Evolutionary conservation across 2,113 vertebrate species (phyloP).

Genomic region (Aegithalos caudatus): DNA sequence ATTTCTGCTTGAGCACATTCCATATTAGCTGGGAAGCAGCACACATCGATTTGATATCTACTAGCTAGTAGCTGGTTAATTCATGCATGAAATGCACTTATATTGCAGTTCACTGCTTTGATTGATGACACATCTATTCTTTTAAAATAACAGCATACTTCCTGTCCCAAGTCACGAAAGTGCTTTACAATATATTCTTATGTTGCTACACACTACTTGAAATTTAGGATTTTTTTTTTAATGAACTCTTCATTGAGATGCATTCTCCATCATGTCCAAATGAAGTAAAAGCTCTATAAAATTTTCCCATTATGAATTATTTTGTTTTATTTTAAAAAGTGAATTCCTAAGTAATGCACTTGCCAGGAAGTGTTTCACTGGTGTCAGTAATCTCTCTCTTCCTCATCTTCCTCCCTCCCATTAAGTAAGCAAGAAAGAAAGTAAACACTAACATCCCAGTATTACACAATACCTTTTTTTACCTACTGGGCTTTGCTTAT

Average conservation of each 20-base stretch:
- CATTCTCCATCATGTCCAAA: background rate
- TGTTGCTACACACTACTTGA: background rate
- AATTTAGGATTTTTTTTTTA: background rate
- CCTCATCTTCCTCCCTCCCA: background rate
- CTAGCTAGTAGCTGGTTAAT: conserved; percentile 18
- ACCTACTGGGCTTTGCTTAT: background rate
- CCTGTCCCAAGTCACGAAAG: background rate
- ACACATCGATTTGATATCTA: background rate
- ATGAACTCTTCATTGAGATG: background rate
- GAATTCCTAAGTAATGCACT: background rate
- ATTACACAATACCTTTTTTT: background rate
- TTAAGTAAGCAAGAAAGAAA: background rate
- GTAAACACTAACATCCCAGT: background rate
- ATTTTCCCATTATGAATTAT: background rate
- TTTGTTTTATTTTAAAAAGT: background rate
- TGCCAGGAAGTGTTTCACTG: background rate
- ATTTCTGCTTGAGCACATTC: background rate
- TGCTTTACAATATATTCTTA: background rate
- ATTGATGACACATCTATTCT: background rate
- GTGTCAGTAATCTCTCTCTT: background rate
- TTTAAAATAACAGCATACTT: background rate
- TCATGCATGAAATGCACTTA: conserved; percentile 6
- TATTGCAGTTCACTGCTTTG: background rate
- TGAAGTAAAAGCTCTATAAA: background rate
- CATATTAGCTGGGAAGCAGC: background rate